phyloP scores from a whole-genome alignment of 2,797 vertebrate species.

The Gallirallus australis region DNA sequence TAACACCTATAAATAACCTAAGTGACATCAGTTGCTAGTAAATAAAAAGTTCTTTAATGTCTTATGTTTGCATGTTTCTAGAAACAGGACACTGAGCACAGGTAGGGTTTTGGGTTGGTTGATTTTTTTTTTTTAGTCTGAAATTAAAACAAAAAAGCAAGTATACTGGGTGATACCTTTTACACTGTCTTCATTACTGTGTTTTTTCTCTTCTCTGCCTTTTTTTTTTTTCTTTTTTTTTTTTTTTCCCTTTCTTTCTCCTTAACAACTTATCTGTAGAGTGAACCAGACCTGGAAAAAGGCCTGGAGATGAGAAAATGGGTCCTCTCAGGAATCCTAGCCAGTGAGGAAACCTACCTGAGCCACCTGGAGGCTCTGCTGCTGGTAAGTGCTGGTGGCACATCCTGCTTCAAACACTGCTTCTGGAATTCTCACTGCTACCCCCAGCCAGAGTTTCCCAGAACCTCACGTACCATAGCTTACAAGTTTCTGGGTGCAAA shows the following conservation, averaged over 20 bases:
- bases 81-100: neutral
- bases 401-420: neutral
- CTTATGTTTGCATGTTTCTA: neutral
- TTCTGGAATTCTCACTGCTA: neutral
- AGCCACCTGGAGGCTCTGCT: constrained; percentile 92
- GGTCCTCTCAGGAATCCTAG: constrained; percentile 95
- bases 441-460: neutral
- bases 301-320: constrained; percentile 95
- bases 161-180: neutral
- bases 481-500: neutral
- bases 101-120: neutral
- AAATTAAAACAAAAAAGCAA: neutral
- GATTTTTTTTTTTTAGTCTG: neutral
- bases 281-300: constrained; percentile 91
- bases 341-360: constrained; percentile 93
- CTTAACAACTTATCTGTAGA: constrained; percentile 71
- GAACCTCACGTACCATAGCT: neutral
- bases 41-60: neutral
- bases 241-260: neutral
- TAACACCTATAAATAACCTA: neutral
- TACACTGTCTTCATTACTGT: neutral
- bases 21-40: neutral
- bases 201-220: neutral
- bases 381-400: constrained; percentile 80
- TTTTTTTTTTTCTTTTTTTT: neutral